Evolutionary conservation across 2,797 vertebrate species (phyloP).

Genomic region (Falco naumanni): DNA sequence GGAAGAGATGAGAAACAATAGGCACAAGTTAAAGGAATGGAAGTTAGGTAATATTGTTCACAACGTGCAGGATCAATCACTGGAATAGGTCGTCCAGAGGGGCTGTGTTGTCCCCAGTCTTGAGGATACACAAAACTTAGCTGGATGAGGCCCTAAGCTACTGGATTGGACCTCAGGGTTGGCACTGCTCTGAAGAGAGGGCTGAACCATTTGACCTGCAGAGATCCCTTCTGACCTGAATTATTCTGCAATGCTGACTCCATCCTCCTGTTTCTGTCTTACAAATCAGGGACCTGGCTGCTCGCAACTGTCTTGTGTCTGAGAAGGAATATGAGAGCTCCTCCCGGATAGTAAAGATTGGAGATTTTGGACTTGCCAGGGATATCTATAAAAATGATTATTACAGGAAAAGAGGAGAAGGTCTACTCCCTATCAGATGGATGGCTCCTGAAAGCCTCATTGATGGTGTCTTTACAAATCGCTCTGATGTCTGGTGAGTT

Average conservation of each 20-base stretch:
- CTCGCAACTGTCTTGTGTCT: constrained; percentile 83
- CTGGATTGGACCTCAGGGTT: not conserved
- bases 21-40: not conserved
- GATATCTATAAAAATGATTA: constrained; percentile 84
- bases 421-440: constrained; percentile 82
- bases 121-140: not conserved
- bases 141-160: not conserved
- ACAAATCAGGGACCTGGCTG: constrained; percentile 79
- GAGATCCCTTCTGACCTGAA: not conserved
- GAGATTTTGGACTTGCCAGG: constrained; percentile 82
- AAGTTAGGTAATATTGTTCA: not conserved
- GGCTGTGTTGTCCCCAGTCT: not conserved
- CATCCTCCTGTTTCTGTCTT: not conserved
- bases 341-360: constrained; percentile 76
- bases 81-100: not conserved
- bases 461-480: constrained; percentile 82
- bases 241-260: not conserved
- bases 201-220: not conserved
- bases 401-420: constrained; percentile 83
- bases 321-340: constrained; percentile 68
- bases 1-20: not conserved
- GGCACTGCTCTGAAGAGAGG: not conserved
- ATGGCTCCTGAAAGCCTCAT: constrained; percentile 83
- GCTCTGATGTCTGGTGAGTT: constrained; percentile 82
- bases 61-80: not conserved